A percentile compares a stretch with the other conserved stretches of the same genome.
Conservation (phyloP, 2,888 invertebrate species). For the Scaptomyza tumidula region DNA sequence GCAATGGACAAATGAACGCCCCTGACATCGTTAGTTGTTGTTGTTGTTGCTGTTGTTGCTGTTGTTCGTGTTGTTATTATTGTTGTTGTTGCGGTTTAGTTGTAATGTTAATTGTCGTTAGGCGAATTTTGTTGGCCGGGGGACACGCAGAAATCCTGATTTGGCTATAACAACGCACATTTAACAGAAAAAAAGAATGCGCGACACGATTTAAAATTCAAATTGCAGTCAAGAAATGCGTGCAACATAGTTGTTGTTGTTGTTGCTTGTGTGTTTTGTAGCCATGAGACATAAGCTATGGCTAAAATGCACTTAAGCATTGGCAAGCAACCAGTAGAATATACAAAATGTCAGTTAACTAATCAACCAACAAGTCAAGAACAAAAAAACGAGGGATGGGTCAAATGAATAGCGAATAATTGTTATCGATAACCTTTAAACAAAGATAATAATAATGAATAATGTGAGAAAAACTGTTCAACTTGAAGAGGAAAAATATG, state of each 20-base stretch:
- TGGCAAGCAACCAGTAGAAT: conserved; percentile 49
- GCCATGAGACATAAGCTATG: conserved; percentile 68
- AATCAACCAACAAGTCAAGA: conserved; percentile 57
- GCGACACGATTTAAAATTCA: conserved; percentile 77
- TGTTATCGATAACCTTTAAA: background rate
- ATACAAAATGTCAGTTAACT: conserved; percentile 71
- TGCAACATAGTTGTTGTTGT: conserved; percentile 48
- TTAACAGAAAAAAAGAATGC: conserved; percentile 43
- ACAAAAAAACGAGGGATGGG: conserved; percentile 65
- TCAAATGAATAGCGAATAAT: background rate
- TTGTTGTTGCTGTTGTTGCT: conserved; percentile 73
- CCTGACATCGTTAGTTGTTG: conserved; percentile 76
- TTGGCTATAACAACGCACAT: conserved; percentile 79
- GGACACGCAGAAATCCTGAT: conserved; percentile 79
- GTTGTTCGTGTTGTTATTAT: conserved; percentile 38
- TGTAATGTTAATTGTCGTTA: conserved; percentile 76
- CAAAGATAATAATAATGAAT: no score
- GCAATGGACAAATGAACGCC: conserved; percentile 79
- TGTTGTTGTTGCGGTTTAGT: conserved; percentile 41
- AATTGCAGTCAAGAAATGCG: conserved; percentile 77
- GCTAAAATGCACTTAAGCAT: conserved; percentile 60
- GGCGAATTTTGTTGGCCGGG: conserved; percentile 51
- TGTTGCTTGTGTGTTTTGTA: conserved; percentile 21
- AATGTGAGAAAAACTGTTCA: no score
- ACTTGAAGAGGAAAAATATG: no score